Percentiles rank a stretch among this genome's conserved stretches.
These are phyloP conservation scores for Odontamblyopus lacepedii DNA, from an alignment of 2,797 vertebrate species.

Conservation along the genomic window DNA sequence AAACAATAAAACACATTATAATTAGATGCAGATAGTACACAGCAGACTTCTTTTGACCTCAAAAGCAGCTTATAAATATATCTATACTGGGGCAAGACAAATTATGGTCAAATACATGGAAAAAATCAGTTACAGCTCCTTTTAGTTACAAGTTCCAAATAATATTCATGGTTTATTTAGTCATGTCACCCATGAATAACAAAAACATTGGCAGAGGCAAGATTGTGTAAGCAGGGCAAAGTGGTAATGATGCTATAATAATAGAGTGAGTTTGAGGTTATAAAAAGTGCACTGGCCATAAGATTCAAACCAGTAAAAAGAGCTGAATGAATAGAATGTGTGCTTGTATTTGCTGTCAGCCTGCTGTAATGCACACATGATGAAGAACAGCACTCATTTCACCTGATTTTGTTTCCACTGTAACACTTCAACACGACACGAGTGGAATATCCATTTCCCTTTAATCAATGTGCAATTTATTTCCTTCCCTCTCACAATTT, in stretches of 20 bases:
- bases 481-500: constrained; percentile 74
- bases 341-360: constrained; percentile 49
- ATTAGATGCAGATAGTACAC: too few relatives aligned
- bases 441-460: constrained; percentile 75
- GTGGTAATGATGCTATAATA: constrained; percentile 30
- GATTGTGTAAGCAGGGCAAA: neutral
- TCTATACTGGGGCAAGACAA: too few relatives aligned
- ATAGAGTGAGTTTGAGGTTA: constrained; percentile 30
- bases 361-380: constrained; percentile 49
- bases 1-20: too few relatives aligned
- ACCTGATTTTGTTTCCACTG: constrained; percentile 67
- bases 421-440: constrained; percentile 61
- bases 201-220: neutral
- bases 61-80: too few relatives aligned
- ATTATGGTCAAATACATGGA: too few relatives aligned
- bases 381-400: constrained; percentile 40
- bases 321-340: constrained; percentile 37
- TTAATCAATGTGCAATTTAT: constrained; percentile 81
- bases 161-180: constrained; percentile 6
- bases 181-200: constrained; percentile 15
- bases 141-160: neutral
- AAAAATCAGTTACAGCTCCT: too few relatives aligned
- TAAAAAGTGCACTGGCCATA: constrained; percentile 52
- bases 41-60: too few relatives aligned
- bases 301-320: constrained; percentile 24